Percentiles rank a stretch among this genome's conserved stretches.
Evolutionary conservation across 2,113 vertebrate genomes (phyloP).

Genomic region (Neofelis nebulosa): DNA sequence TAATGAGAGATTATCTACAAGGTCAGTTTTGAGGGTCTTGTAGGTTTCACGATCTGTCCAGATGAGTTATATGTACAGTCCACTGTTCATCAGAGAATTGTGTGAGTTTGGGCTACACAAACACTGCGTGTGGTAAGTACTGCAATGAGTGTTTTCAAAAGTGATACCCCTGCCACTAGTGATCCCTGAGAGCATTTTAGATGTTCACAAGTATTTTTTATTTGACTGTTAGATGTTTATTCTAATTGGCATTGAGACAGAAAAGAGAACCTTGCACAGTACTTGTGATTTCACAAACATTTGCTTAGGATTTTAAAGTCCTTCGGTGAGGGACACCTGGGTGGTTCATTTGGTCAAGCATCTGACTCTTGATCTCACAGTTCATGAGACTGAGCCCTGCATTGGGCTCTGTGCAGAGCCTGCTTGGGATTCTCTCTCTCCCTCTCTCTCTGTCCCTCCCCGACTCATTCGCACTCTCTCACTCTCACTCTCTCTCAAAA

Average conservation of each 20-base stretch:
- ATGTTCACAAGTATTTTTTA: slow-evolving; percentile 29
- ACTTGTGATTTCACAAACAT: background rate
- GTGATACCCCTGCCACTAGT: background rate
- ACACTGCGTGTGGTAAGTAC: background rate
- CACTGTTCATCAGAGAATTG: background rate
- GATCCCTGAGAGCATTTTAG: background rate
- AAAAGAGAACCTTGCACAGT: background rate
- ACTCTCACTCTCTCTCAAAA: background rate
- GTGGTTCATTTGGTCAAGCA: background rate
- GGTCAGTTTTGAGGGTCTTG: background rate
- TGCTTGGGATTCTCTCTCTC: background rate
- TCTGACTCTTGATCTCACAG: background rate
- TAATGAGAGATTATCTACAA: background rate
- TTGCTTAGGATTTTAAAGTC: slow-evolving; percentile 31
- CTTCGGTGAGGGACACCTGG: background rate
- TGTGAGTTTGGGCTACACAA: background rate
- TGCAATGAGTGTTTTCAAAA: background rate
- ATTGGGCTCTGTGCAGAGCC: background rate
- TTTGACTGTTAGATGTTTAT: background rate
- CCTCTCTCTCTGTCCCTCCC: background rate
- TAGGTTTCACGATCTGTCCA: background rate
- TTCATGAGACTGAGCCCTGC: background rate
- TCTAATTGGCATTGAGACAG: background rate
- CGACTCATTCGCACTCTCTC: background rate
- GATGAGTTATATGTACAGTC: background rate